phyloP scores from a whole-genome alignment of 1,140 invertebrate genomes.

The Cotesia chilonis region DNA sequence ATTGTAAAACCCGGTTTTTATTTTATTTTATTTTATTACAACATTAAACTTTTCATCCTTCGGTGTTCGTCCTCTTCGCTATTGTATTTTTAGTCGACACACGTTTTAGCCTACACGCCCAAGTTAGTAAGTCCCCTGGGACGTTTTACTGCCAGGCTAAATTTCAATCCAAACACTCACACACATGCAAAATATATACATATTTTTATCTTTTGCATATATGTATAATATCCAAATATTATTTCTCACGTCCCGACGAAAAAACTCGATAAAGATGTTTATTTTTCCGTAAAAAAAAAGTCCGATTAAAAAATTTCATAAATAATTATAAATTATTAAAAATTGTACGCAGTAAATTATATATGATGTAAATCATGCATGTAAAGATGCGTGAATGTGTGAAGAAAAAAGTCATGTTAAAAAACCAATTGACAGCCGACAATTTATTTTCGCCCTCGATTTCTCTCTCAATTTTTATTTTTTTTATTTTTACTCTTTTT shows the following conservation, averaged over 20 bases:
- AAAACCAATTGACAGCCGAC: slow-evolving; percentile 14
- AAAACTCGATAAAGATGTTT: too few species aligned
- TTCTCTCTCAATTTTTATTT: slow-evolving; percentile 7
- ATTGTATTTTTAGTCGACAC: slow-evolving; percentile 25
- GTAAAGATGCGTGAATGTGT: slow-evolving; percentile 19
- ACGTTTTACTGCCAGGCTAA: not conserved
- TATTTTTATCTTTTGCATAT: too few species aligned
- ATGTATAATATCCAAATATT: too few species aligned
- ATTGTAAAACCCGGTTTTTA: not conserved
- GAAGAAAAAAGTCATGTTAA: not conserved
- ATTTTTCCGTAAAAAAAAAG: not conserved
- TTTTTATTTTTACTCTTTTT: not conserved
- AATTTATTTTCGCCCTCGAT: slow-evolving; percentile 25
- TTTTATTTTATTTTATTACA: slow-evolving; percentile 10
- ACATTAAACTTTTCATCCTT: not conserved
- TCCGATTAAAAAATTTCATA: not conserved
- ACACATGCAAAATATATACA: not conserved
- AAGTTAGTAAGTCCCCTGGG: not conserved
- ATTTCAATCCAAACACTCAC: slow-evolving; percentile 1
- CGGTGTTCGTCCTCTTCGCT: slow-evolving; percentile 1
- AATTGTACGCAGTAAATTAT: not conserved
- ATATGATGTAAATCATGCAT: slow-evolving; percentile 14
- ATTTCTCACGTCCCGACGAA: too few species aligned
- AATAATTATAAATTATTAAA: slow-evolving; percentile 13
- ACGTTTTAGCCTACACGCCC: slow-evolving; percentile 9